Percentiles rank a stretch among this genome's conserved stretches.
Evolutionary conservation across 2,113 vertebrate genomes (phyloP).

Genomic region (Anarrhichthys ocellatus): DNA sequence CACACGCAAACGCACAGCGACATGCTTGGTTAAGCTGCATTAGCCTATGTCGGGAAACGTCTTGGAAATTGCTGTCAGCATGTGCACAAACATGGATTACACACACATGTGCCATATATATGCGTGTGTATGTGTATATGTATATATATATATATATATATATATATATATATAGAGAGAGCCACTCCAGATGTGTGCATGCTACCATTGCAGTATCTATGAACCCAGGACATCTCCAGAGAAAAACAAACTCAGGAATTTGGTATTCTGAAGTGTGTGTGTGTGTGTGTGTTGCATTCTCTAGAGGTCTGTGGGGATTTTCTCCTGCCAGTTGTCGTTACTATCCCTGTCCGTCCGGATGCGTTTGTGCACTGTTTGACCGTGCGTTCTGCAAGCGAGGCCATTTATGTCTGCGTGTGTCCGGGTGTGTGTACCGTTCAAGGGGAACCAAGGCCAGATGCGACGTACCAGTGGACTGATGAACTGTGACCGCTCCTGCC

Average conservation of each 20-base stretch:
- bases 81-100: slow-evolving; percentile 51
- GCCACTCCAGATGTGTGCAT: slow-evolving; percentile 9
- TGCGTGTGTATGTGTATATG: not conserved
- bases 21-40: slow-evolving; percentile 67
- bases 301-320: slow-evolving; percentile 55
- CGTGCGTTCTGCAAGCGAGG: slow-evolving; percentile 49
- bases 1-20: slow-evolving; percentile 11
- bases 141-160: no score
- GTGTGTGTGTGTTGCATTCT: slow-evolving; percentile 22
- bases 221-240: slow-evolving; percentile 17
- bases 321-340: slow-evolving; percentile 66
- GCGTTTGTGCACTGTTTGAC: slow-evolving; percentile 38
- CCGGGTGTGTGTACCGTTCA: not conserved
- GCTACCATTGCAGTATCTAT: slow-evolving; percentile 2
- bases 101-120: slow-evolving; percentile 7
- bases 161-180: not conserved
- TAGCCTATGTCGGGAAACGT: slow-evolving; percentile 67
- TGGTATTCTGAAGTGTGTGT: slow-evolving; percentile 18
- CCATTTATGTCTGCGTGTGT: slow-evolving; percentile 46
- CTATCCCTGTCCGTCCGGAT: slow-evolving; percentile 54
- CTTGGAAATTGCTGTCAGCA: slow-evolving; percentile 61
- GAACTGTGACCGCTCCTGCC: slow-evolving; percentile 77
- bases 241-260: slow-evolving; percentile 14
- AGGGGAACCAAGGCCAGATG: slow-evolving; percentile 69
- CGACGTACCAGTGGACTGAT: slow-evolving; percentile 71